Percentiles rank a stretch among this genome's conserved stretches.
These are phyloP conservation scores for Anguilla pacifica DNA, from an alignment of 2,797 vertebrate species.

Conservation along the genomic window DNA sequence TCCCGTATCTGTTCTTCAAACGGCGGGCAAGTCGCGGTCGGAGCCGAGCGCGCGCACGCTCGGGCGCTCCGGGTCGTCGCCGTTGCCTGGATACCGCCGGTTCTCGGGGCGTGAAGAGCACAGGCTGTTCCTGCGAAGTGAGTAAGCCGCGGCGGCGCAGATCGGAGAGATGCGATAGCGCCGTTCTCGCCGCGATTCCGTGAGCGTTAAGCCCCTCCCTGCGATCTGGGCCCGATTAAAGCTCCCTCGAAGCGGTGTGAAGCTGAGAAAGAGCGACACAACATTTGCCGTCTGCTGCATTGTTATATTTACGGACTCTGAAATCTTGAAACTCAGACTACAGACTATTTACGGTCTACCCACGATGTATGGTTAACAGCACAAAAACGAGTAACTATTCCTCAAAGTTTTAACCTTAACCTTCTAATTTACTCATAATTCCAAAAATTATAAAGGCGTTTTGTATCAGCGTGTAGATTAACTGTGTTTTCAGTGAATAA, in stretches of 20 bases:
- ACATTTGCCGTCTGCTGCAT: background rate
- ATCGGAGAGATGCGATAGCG: background rate
- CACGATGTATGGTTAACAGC: background rate
- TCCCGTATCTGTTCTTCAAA: background rate
- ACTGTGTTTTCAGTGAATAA: background rate
- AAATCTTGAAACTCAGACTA: background rate
- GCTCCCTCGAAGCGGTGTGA: background rate
- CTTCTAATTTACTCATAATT: background rate
- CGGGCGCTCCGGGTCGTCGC: background rate
- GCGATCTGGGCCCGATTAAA: background rate
- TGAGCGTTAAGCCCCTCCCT: background rate
- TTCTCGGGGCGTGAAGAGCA: background rate
- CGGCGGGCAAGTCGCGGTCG: background rate
- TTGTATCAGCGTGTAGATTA: background rate
- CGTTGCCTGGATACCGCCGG: conserved; percentile 4
- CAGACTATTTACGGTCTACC: background rate
- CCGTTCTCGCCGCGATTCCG: background rate
- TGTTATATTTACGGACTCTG: background rate
- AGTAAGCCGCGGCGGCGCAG: background rate
- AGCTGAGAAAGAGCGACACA: background rate
- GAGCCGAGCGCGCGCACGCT: background rate
- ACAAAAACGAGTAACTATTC: background rate
- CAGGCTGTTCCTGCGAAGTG: too few species aligned
- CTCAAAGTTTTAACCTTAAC: background rate
- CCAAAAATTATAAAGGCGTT: background rate